Evolutionary conservation across 2,888 invertebrate genomes (phyloP), one percentile per base, ranked within the genome.

Genomic region (Dryocosmus kuriphilus): DNA sequence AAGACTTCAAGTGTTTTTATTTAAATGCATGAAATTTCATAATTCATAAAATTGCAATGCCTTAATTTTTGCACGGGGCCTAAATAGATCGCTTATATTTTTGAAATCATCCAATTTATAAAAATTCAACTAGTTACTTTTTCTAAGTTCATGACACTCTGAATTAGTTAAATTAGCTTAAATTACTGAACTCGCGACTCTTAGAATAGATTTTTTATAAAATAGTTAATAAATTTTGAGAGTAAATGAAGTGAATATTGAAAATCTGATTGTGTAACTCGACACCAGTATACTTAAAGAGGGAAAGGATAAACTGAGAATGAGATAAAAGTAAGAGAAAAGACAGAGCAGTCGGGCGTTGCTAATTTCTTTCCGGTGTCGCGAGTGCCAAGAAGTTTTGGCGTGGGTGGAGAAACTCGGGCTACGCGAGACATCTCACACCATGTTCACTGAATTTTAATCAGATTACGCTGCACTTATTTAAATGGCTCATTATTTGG

Each of bases 301-400:
- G 6, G 14, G 9, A 19, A 27, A 46, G n/a, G n/a, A 30, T 7
- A 51, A 8, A 8, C n/a, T 19, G 51, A 41, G 1, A 71, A n/a
- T 51, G 27, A 14, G 30, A 57, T 51, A 30, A 51, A 32, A 30
- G 14, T 2, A 61, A 27, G 16, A 38, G 30, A 19, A 71, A 46
- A 71, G 9, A 46, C 30, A 71, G 11, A 14, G 30, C 51, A 32
- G n/a, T 55, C 51, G 14, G n/a, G 27, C 51, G 71, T 71, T 51
- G 51, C 30, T 51, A 71, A 71, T 71, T 71, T 71, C 11, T 71
- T 71, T 51, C 30, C 46, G 30, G 71, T 27, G 41, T 71, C 46
- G 5, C 46, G n/a, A 51, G n/a, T 51, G 71, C 30, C 51, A 55
- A 32, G 30, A 32, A 51, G 71, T 55, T 71, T 55, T 60, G 60